These are phyloP conservation scores for Apoda limacodes DNA, from an alignment of 2,888 invertebrate species.

Conservation along the genomic window DNA sequence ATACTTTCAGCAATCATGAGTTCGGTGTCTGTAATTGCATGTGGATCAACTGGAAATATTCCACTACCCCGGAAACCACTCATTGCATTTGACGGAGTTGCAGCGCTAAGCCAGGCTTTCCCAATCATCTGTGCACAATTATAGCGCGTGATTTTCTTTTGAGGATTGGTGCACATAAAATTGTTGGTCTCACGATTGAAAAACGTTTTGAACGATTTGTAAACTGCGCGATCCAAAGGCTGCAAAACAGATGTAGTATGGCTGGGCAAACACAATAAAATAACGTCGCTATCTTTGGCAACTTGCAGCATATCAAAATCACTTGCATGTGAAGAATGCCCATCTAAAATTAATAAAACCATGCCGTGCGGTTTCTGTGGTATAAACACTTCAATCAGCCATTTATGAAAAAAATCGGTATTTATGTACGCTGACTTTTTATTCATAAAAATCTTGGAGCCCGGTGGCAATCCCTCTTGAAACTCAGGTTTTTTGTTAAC, in stretches of 20 bases:
- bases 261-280: conserved; percentile 22
- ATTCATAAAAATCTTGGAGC: conserved; percentile 19
- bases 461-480: conserved; percentile 18
- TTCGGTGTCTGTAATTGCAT: too few species aligned
- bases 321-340: conserved; percentile 24
- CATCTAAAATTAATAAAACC: conserved; percentile 25
- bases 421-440: conserved; percentile 23
- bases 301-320: conserved; percentile 19
- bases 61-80: too few species aligned
- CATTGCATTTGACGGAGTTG: too few species aligned
- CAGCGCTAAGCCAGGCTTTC: too few species aligned
- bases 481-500: conserved; percentile 23
- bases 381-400: conserved; percentile 22
- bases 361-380: conserved; percentile 23
- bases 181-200: too few species aligned
- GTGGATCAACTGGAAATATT: too few species aligned
- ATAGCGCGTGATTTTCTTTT: too few species aligned
- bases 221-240: too few species aligned
- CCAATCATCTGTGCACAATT: too few species aligned
- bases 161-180: too few species aligned
- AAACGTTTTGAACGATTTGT: too few species aligned
- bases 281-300: conserved; percentile 19
- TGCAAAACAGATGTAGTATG: conserved; percentile 21
- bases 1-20: too few species aligned
- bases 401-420: conserved; percentile 20